phyloP scores from a whole-genome alignment of 2,113 vertebrate genomes.

The Aegypius monachus region DNA sequence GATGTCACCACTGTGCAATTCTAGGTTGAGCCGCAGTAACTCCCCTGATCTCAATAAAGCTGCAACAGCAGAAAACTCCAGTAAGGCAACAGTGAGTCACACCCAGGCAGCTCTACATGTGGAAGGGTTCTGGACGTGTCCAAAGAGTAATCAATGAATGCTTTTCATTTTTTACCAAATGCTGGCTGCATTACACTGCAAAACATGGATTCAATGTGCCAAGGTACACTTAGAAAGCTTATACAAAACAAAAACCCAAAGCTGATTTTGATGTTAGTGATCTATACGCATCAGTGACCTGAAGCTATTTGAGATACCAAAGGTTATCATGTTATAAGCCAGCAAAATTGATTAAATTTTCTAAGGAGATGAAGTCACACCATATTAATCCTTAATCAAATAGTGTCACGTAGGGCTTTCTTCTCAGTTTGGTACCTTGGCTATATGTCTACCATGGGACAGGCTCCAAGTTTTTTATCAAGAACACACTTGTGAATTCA shows the following conservation, averaged over 20 bases:
- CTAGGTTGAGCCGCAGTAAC: conserved; percentile 36
- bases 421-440: background rate
- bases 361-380: background rate
- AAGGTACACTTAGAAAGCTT: background rate
- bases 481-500: background rate
- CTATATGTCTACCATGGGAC: background rate
- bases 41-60: conserved; percentile 43
- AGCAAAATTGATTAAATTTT: background rate
- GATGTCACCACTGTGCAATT: conserved; percentile 37
- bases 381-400: background rate
- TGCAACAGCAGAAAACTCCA: conserved; percentile 27
- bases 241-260: background rate
- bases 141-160: background rate
- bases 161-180: background rate
- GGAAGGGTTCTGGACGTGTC: background rate
- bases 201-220: background rate
- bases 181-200: background rate
- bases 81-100: background rate
- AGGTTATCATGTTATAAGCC: background rate
- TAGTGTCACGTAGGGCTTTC: background rate
- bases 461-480: background rate
- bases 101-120: background rate
- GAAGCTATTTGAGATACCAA: background rate
- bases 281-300: background rate
- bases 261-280: background rate